Evolutionary conservation across 2,113 vertebrate species (phyloP), one percentile per base, ranked within the genome.

Genomic region (Alethe diademata): DNA sequence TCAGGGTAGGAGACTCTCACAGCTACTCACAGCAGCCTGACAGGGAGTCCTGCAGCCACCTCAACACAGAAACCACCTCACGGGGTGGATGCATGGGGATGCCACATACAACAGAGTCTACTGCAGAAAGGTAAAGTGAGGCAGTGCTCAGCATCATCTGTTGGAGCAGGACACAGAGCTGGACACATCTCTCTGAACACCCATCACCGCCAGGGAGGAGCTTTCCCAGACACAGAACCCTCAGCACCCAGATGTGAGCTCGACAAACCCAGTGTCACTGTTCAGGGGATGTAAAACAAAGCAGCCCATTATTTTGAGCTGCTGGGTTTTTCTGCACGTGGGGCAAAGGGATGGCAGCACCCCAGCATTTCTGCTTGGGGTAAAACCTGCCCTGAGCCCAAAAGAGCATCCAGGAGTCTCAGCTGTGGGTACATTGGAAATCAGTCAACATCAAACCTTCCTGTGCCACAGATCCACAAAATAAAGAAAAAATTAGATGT

Each of bases 201-300:
- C 14, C n/a, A 67, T 4, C 19, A 51, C 13, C 8, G 64, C 28
- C 50, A 83, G 13, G 23, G 65, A 78, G 42, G 2, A 72, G 54
- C n/a, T 19, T 38, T 72, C 35, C 29, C 31, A 80, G 22, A 64
- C 5, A 3, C 12, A 69, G 56, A 84, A 20, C 33, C 14, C 66
- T 78, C 33, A 78, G 36, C 31, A 57, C 14, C 20, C 72, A 76
- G 40, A 78, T 12, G 10, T 24, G 12, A 92, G 69, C 54, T 83
- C 0, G 0, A 48, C 19, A 78, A 92, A 70, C 17, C 28, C 28
- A 40, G 24, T 50, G 45, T 19, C 4, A 10, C 62, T 50, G 15
- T 53, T 78, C 23, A 92, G 19, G 0, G 1, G 51, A 66, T 26
- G 11, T 12, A 86, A 38, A 91, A 91, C 24, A 26, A 40, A 85